Evolutionary conservation across 1,140 invertebrate species (phyloP), one percentile per base, ranked within the genome.

Genomic region (Triops longicaudatus): DNA sequence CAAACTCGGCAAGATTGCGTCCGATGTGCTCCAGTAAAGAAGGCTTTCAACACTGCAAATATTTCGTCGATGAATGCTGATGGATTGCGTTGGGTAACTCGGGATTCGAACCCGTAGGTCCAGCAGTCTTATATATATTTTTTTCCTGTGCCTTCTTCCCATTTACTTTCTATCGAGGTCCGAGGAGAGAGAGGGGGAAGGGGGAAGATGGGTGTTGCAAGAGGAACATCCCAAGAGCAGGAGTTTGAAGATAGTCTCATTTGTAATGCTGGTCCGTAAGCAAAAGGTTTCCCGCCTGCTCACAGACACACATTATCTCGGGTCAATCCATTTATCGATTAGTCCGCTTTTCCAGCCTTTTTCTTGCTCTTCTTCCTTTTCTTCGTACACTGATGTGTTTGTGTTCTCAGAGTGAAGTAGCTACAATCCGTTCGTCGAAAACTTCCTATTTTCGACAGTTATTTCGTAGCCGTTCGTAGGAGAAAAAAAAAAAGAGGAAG

Each of bases 271-370:
- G 50, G 50, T 4, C 4, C 50, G 50, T 63, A 63, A 63, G 50
- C 50, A 63, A 63, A 63, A 63, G n/a, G 50, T 3, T 63, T 63
- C 50, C 50, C 14, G 50, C 50, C 50, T 63, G 44, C 44, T 6
- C 50, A 63, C 50, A 63, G 0, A 63, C n/a, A 63, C 50, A 63
- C 50, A 63, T 63, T 63, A 63, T 63, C 50, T 63, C 14, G 50
- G 50, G 50, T 63, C 50, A 63, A 63, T 63, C 50, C 50, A 63
- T 63, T 63, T 63, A 63, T 63, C 50, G 50, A 63, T 63, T 63
- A 63, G 50, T 63, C 50, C 17, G 50, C 50, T 63, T 22, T 22
- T 63, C 50, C 50, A 3, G 22, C 14, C 10, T 17, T 22, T 63
- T 63, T 63, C 31, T 7, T 7, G 31, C 31, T 37, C 31, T 2